Evolutionary conservation across 1,140 invertebrate genomes (phyloP), one percentile per base, ranked within the genome.

Genomic region (Philotrypesis tridentata): DNA sequence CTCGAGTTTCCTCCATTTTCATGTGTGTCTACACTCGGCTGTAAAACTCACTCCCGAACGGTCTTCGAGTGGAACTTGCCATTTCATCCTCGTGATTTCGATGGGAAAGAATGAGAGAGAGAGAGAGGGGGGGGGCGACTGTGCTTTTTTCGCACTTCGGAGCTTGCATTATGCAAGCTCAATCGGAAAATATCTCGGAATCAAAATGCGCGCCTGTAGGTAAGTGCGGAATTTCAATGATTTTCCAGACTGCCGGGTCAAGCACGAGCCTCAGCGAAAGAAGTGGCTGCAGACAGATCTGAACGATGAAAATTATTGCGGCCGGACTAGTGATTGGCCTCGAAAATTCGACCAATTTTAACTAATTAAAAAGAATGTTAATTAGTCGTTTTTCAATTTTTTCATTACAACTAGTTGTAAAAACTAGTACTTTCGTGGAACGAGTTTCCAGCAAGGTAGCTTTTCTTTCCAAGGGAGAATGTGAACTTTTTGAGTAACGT

Each of bases 151-250:
- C 1, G 11, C 25, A 1, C 23, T 25, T 29, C 25, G 63, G 7
- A 23, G 55, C n/a, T 2, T 65, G 37, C 33, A 72, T 72, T 43
- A 72, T 72, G 37, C 70, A 72, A 72, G 25, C 37, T 12, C 70
- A 14, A 72, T 72, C 37, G 70, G 25, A 72, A 72, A 37, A 37
- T 37, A 55, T 72, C 23, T 14, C 2, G 7, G 7, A 43, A 40
- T 72, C 37, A 14, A 40, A 72, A 72, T 72, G n/a, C 37, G 14
- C 27, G 9, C 8, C 33, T 40, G 33, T 2, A 1, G 33, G 37
- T 72, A 23, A 72, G 63, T 29, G 23, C 63, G 25, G 63, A 29
- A 27, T 65, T 65, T 65, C 25, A 65, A 65, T 65, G 63, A 71
- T 40, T 71, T 71, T 71, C 21, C 48, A 7, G 48, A 37, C 3